Evolutionary conservation across 2,797 vertebrate species (phyloP), one percentile per base, ranked within the genome.

Genomic region (Acipenser ruthenus): DNA sequence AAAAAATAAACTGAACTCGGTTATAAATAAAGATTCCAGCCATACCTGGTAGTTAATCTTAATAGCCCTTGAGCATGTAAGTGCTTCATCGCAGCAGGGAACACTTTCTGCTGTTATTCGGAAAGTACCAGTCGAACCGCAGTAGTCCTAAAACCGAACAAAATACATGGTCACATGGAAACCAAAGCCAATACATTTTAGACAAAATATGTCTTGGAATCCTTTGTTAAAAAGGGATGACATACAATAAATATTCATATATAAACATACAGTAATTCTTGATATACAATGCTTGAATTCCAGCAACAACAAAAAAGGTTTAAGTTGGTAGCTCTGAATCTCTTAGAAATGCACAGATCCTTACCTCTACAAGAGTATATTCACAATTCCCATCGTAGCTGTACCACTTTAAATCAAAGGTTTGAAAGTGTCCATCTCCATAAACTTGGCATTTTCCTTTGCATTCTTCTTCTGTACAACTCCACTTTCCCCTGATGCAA

Each of bases 341-440:
- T 37, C 37, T 37, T 49, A 23, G 58, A 6, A 7, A 63, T n/a
- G 9, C 13, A 51, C 15, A 58, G 10, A 1, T 5, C 75, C 82
- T 88, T 76, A 93, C 92, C 88, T 93, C 84, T 1, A 87, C 84
- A 62, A 94, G 81, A 1, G 84, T 89, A 66, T 93, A 93, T 76
- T 91, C 88, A 70, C 92, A 94, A 62, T 91, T 84, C 7, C 91
- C 92, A 71, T 88, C 81, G 60, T 88, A 94, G 60, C 72, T 86
- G 67, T 82, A 94, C 82, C 84, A 89, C 67, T 85, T 87, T 50
- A 84, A 85, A 78, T 94, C 92, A 78, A 94, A 94, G 1, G 89
- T 92, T 77, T 78, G 82, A 60, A 86, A 81, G 53, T 93, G 90
- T 12, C 92, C 92, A 18, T 93, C 91, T 56, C 93, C 93, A 23